These are phyloP conservation scores for Chelonus formosanus DNA, from an alignment of 2,888 invertebrate species.

Conservation along the genomic window DNA sequence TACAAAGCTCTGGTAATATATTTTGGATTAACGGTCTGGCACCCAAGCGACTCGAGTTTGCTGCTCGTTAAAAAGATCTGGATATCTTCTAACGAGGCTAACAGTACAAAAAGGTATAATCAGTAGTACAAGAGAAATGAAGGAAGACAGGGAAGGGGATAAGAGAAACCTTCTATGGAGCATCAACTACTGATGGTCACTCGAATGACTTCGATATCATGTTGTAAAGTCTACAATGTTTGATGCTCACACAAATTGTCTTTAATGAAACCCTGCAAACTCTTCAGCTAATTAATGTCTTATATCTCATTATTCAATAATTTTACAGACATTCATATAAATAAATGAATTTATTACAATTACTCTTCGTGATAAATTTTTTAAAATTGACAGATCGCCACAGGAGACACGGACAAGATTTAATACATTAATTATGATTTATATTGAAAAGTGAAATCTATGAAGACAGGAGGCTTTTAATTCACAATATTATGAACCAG, in stretches of 20 bases:
- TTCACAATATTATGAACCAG: too few relatives aligned
- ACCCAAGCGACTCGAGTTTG: conserved; percentile 26
- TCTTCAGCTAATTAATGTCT: neutral
- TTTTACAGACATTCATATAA: too few relatives aligned
- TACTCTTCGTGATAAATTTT: too few relatives aligned
- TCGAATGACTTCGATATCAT: conserved; percentile 3
- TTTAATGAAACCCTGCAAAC: conserved; percentile 3
- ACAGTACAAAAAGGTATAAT: conserved; percentile 39
- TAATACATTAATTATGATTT: too few relatives aligned
- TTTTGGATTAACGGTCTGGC: conserved; percentile 48
- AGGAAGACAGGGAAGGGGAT: neutral
- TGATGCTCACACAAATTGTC: neutral
- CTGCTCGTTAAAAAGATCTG: conserved; percentile 53
- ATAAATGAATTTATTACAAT: too few relatives aligned
- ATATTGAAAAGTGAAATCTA: too few relatives aligned
- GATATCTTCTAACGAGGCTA: conserved; percentile 49
- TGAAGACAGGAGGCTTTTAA: too few relatives aligned
- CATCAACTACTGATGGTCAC: neutral
- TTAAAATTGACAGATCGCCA: too few relatives aligned
- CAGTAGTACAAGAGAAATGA: conserved; percentile 26
- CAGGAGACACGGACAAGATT: too few relatives aligned
- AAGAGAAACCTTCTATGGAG: neutral
- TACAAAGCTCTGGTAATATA: conserved; percentile 61
- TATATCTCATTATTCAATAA: neutral
- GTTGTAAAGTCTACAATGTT: neutral